Evolutionary conservation across 2,888 invertebrate genomes (phyloP), one percentile per base, ranked within the genome.

Genomic region (Macrostomum cliftonense): DNA sequence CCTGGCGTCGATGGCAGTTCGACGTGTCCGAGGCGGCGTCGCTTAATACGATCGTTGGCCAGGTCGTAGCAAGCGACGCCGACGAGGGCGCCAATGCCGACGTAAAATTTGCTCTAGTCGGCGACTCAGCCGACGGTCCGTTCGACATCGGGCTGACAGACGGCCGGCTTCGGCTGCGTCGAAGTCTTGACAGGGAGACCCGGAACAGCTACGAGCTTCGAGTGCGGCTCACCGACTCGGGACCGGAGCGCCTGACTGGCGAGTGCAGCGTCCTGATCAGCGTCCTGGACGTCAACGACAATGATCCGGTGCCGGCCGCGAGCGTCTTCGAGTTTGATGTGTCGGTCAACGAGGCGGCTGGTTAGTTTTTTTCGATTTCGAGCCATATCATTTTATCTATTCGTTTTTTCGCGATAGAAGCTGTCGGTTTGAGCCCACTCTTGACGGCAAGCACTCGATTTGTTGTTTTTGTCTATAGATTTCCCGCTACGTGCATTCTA

Each of bases 11-110:
- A 28, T 28, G 28, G 28, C 28, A 28, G 28, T 28, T 28, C 9
- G 28, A 28, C 28, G 9, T 28, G 4, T 28, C 28, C 28, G 80
- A 82, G 66, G 79, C 78, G 55, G 81, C 82, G 0, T 69, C 72
- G 0, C 64, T 77, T 11, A 81, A 81, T 1, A 81, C 82, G 65
- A 76, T 76, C 55, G 75, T 87, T n/a, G 71, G 82, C 12, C 78
- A 77, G 64, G 71, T 85, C 0, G 69, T 9, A 4, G 28, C 28
- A 4, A 28, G 28, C 28, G 28, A 28, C 28, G 4, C 28, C 44
- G 86, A 86, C 62, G 82, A 79, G 57, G 86, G 86, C 1, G 80
- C 85, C 19, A 86, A 86, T 67, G 83, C 85, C 1, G 83, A 85
- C 71, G 77, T 87, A 49, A 80, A 81, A 57, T 87, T 86, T 64